Base-by-base conservation (phyloP, 1,140 invertebrate genomes). In the Drosophila bocki region DNA sequence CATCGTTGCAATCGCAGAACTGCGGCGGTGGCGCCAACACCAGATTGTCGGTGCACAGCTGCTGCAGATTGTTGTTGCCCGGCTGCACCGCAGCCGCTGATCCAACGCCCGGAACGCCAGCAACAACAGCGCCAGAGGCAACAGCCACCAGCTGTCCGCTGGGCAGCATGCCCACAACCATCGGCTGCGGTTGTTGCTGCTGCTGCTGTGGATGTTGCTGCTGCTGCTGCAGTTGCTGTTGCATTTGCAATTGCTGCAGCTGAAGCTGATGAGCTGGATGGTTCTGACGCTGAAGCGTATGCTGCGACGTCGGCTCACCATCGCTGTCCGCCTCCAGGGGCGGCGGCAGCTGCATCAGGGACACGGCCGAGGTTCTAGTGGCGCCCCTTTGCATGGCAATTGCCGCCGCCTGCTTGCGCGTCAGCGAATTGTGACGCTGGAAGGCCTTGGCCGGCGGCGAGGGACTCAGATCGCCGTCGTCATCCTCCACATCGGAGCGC, bases 11-110 rank as follows among this genome's bases (percentile, higher is more conserved):
- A 80, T 93, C 92, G 70, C 91, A 92, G 74, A 96, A 97, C 88
- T 96, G 96, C 8, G 96, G 96, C n/a, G 96, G 96, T n/a, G 96
- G 96, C 11, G 96, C 96, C 5, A 96, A 93, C 59, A 96, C 95
- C 26, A 96, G 93, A 61, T 96, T 95, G 60, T 95, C 95, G 42
- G 94, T 93, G 72, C 88, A 80, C 61, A 92, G 78, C 64, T 91
- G 78, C 74, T 91, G 88, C 78, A 91, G 22, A 70, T 84, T 92
- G 78, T 92, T 92, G 74, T 80, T 91, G 78, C 86, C 77, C 47
- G 77, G 67, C 75, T 85, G 86, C 74, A 80, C 62, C 57, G 75
- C 91, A 80, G 75, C 70, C 59, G 74, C 78, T 9, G 53, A 56
- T 22, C 70, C 70, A 67, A 57, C 78, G 53, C 76, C 70, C 77